phyloP scores from a whole-genome alignment of 2,888 invertebrate genomes.

The Empis stercorea region DNA sequence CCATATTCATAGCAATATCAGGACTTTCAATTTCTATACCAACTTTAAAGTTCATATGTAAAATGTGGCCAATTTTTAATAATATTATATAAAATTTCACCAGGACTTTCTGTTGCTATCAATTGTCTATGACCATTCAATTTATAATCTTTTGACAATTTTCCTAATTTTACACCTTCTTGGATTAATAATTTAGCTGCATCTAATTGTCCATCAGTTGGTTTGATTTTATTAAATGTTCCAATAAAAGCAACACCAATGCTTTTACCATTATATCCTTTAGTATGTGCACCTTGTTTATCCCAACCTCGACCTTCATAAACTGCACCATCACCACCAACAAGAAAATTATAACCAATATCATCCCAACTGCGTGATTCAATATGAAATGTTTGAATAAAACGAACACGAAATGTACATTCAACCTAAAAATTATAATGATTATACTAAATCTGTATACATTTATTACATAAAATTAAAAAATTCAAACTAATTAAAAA shows the following conservation, averaged over 20 bases:
- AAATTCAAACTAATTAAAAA: too few relatives aligned
- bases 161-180: constrained; percentile 46
- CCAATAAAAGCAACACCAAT: constrained; percentile 63
- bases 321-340: constrained; percentile 63
- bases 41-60: too few relatives aligned
- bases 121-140: constrained; percentile 57
- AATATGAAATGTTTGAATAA: constrained; percentile 51
- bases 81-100: constrained; percentile 46
- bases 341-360: constrained; percentile 63
- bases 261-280: constrained; percentile 48
- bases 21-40: too few relatives aligned
- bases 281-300: constrained; percentile 54
- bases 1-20: too few relatives aligned
- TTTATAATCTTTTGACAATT: constrained; percentile 49
- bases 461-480: too few relatives aligned
- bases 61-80: constrained; percentile 57
- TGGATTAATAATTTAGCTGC: constrained; percentile 49
- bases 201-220: constrained; percentile 42
- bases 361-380: constrained; percentile 50
- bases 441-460: too few relatives aligned
- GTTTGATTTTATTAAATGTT: constrained; percentile 43
- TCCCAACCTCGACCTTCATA: constrained; percentile 68
- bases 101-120: constrained; percentile 54
- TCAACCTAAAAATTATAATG: constrained; percentile 33
- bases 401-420: constrained; percentile 40